These are phyloP conservation scores for Trichonephila clavipes DNA, from an alignment of 1,140 invertebrate genomes.

Conservation along the genomic window DNA sequence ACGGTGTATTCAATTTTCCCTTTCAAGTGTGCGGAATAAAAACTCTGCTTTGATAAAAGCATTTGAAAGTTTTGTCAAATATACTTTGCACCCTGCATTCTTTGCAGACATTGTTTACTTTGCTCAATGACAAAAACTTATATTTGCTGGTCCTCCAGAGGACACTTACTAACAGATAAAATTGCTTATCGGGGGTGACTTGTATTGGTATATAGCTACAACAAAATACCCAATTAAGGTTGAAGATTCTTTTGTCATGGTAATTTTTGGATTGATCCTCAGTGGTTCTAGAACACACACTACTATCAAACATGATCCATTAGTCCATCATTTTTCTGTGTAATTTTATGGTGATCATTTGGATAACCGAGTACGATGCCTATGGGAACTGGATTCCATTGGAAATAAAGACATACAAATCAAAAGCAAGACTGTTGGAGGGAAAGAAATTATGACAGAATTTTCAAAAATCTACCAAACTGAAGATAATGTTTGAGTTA, in stretches of 20 bases:
- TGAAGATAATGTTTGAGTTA: no score
- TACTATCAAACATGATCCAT: no score
- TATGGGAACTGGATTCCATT: no score
- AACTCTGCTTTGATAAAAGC: background rate
- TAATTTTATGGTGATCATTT: background rate
- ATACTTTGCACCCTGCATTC: conserved; percentile 14
- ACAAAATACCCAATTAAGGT: no score
- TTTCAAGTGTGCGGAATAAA: conserved; percentile 36
- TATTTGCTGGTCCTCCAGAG: background rate
- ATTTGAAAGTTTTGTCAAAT: conserved; percentile 43
- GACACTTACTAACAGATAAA: background rate
- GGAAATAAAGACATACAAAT: conserved; percentile 15
- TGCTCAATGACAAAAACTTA: background rate
- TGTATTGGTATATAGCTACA: background rate
- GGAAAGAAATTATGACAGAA: background rate
- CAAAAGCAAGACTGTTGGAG: conserved; percentile 21
- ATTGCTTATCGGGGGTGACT: conserved; percentile 41
- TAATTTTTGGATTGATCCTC: background rate
- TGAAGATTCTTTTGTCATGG: background rate
- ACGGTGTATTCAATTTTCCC: background rate
- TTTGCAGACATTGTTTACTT: background rate
- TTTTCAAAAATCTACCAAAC: no score
- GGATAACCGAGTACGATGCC: no score
- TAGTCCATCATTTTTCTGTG: conserved; percentile 26
- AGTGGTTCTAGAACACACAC: conserved; percentile 31